Evolutionary conservation across 2,888 invertebrate genomes (phyloP), one percentile per base, ranked within the genome.

Genomic region (Podabrus alpinus): DNA sequence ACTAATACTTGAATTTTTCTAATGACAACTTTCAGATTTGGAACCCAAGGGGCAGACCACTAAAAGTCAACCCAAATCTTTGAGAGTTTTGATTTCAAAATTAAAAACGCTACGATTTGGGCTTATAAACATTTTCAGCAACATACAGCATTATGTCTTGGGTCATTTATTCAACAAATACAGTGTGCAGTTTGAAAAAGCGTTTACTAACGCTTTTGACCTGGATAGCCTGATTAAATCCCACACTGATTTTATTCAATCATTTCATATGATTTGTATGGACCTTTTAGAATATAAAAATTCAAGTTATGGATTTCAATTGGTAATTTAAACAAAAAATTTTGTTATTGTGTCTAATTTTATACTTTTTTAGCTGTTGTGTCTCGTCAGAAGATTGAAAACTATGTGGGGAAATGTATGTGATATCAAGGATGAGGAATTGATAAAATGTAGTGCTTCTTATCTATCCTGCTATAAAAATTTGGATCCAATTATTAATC

Each of bases 71-170:
- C 68, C 66, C 3, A 78, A 75, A 68, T 59, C 68, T 9, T 5
- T 74, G 15, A 72, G 25, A 19, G 64, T 67, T 7, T 59, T 75
- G 24, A 68, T 70, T 69, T 25, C 69, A 61, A 74, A 72, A 69
- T 78, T 87, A 17, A 82, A 85, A 68, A 81, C 81, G 15, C 75
- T 86, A 13, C 82, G 84, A 68, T 87, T 87, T 74, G 80, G 81
- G 16, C 74, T 87, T 25, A 78, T 85, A 1, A 85, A 86, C 74
- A 74, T 85, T 9, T 78, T 86, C 16, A 85, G 84, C 68, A 84
- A 80, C 59, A 80, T 87, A 11, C 86, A 87, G 59, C 87, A 87
- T 79, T 87, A 86, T 73, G 79, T 87, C 9, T 82, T 86, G 25
- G 86, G 86, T 0, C 86, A 84, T 69, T 79, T 85, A 10, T 85